A percentile compares a stretch with the other conserved stretches of the same genome.
Evolutionary conservation across 35 echinoderm and acorn worm species (phyloP).

Genomic region (Diadema setosum): DNA sequence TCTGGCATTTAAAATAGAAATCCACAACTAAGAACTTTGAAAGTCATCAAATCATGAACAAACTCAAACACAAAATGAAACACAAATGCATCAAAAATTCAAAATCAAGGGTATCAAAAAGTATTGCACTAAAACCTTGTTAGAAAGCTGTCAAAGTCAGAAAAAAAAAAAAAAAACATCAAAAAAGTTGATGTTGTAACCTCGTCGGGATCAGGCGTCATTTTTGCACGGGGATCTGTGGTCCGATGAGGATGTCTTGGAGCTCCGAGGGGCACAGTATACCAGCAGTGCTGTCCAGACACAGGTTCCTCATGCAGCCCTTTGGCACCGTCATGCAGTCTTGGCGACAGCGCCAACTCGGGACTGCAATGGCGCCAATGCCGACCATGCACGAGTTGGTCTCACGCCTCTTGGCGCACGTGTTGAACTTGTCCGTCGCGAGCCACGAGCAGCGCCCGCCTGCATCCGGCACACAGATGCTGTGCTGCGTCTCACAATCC

Average conservation of each 20-base stretch:
- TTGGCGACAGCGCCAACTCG: background rate
- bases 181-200: no score
- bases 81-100: no score
- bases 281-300: background rate
- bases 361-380: background rate
- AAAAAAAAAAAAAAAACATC: no score
- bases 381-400: background rate
- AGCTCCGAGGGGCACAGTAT: background rate
- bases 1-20: no score
- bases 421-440: background rate
- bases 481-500: slow-evolving; percentile 16
- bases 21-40: no score
- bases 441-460: background rate
- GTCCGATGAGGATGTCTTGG: background rate
- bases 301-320: background rate
- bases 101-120: no score
- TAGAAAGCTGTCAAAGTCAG: no score
- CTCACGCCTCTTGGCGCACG: background rate
- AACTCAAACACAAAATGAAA: no score
- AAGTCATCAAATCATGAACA: no score
- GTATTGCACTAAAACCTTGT: no score
- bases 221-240: no score
- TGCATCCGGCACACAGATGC: background rate
- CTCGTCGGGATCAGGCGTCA: no score
- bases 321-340: background rate